These are phyloP conservation scores for Monomorium pharaonis DNA, from an alignment of 1,140 invertebrate species.

Conservation along the genomic window DNA sequence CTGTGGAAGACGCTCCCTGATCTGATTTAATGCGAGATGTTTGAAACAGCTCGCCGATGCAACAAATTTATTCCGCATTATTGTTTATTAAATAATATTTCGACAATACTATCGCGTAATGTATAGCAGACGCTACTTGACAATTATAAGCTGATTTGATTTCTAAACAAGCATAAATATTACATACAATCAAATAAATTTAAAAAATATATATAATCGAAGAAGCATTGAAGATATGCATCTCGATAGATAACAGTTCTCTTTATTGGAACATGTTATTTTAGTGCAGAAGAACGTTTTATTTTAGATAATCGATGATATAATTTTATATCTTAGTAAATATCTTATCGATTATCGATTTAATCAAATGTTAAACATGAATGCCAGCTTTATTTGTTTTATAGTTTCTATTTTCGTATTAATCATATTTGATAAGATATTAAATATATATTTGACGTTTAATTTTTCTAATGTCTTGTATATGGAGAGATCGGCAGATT, in stretches of 20 bases:
- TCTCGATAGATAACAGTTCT: background rate
- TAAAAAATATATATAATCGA: background rate
- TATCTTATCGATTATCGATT: slow-evolving; percentile 11
- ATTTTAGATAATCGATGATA: slow-evolving; percentile 7
- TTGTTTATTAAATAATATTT: background rate
- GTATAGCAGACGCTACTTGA: background rate
- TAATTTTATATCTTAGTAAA: slow-evolving; percentile 1
- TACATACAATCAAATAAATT: background rate
- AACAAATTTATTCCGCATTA: background rate
- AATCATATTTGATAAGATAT: slow-evolving; percentile 11
- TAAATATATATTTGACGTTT: slow-evolving; percentile 11
- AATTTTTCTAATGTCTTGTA: background rate
- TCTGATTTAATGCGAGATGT: background rate
- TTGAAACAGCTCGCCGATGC: background rate
- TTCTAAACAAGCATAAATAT: background rate
- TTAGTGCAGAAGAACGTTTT: background rate
- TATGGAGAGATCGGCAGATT: background rate
- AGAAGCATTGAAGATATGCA: background rate
- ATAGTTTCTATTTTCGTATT: background rate
- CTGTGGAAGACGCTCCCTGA: background rate
- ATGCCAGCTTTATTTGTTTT: background rate
- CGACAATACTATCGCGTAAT: background rate
- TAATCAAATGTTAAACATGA: background rate
- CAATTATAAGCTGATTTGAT: background rate
- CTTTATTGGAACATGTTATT: background rate